phyloP scores from a whole-genome alignment of 2,888 invertebrate species.

The Ferrisia virgata region DNA sequence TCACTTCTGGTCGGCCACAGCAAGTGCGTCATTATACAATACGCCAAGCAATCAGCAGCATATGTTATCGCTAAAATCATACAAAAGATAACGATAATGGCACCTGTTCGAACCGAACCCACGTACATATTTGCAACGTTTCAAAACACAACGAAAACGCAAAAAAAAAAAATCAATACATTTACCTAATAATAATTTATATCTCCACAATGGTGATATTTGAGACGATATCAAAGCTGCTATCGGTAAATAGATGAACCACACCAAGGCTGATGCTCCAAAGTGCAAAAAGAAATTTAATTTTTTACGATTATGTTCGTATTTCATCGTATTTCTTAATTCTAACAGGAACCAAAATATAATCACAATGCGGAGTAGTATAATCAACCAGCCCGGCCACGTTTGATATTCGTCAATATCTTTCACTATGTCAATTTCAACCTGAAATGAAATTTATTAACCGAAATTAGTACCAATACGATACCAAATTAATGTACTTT shows the following conservation, averaged over 20 bases:
- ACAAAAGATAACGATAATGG: not conserved
- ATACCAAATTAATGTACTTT: too few species aligned
- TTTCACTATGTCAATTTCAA: conserved; percentile 92
- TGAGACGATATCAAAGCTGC: conserved; percentile 89
- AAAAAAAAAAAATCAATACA: too few species aligned
- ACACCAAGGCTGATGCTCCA: conserved; percentile 94
- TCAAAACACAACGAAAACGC: conserved; percentile 52
- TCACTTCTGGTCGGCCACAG: conserved; percentile 93
- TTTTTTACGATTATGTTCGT: conserved; percentile 77
- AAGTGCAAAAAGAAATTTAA: conserved; percentile 92
- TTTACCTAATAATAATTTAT: conserved; percentile 87
- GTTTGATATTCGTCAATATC: conserved; percentile 97
- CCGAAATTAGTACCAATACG: not conserved
- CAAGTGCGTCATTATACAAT: conserved; percentile 90
- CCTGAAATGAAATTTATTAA: conserved; percentile 61
- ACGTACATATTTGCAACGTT: not conserved
- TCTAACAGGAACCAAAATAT: conserved; percentile 86
- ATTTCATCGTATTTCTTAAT: conserved; percentile 71
- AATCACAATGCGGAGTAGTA: conserved; percentile 77
- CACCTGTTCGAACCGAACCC: not conserved
- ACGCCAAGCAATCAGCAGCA: conserved; percentile 92
- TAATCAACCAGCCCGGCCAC: conserved; percentile 94
- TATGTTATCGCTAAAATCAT: conserved; percentile 78
- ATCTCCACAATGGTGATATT: conserved; percentile 92
- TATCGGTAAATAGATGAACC: conserved; percentile 96